These are phyloP conservation scores for Zoanthus sansibaricus DNA, from an alignment of 92 coral and sea anemone species.

Conservation along the genomic window DNA sequence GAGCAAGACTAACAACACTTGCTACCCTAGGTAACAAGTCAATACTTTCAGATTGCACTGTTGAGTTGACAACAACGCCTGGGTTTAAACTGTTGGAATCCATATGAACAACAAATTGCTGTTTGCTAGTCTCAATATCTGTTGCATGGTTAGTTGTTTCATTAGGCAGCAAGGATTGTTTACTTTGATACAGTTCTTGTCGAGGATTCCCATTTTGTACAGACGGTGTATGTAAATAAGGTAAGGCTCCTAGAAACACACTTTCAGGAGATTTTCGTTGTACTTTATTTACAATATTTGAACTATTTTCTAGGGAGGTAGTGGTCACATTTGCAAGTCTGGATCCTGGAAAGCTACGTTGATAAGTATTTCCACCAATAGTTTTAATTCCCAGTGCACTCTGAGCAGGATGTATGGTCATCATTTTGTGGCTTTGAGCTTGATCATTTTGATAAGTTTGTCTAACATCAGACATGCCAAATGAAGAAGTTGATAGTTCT, in stretches of 20 bases:
- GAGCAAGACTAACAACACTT: conserved; percentile 38
- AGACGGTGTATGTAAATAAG: background rate
- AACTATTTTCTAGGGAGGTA: background rate
- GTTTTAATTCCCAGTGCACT: background rate
- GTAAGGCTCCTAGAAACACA: conserved; percentile 4
- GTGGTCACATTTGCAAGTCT: background rate
- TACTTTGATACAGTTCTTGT: background rate
- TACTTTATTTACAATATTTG: background rate
- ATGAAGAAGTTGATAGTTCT: background rate
- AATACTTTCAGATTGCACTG: background rate
- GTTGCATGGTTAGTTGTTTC: background rate
- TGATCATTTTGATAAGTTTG: background rate
- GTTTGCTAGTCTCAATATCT: background rate
- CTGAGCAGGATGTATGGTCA: background rate
- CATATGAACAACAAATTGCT: conserved; percentile 24
- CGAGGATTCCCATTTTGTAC: background rate
- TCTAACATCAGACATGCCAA: background rate
- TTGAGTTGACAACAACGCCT: conserved; percentile 1
- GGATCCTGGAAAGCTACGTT: background rate
- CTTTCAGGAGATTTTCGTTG: background rate
- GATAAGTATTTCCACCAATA: background rate
- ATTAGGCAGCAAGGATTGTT: background rate
- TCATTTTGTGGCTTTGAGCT: background rate
- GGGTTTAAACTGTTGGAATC: background rate
- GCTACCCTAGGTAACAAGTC: conserved; percentile 37